Evolutionary conservation across 2,888 invertebrate genomes (phyloP).

Genomic region (Drosophila merina): DNA sequence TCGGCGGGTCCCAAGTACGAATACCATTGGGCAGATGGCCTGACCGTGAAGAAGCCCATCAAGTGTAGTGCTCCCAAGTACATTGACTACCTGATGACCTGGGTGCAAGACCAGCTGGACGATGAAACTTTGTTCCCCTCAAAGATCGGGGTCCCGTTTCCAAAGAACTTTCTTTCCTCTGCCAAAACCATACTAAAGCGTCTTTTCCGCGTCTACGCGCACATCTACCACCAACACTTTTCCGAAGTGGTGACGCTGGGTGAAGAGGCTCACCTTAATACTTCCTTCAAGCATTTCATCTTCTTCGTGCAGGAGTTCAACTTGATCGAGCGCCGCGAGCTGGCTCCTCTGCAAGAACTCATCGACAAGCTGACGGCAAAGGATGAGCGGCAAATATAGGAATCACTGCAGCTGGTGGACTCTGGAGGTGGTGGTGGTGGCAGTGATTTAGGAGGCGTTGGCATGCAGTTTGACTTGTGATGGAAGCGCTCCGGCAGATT

Average conservation of each 20-base stretch:
- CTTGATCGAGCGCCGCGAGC: conserved; percentile 97
- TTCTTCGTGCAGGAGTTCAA: conserved; percentile 97
- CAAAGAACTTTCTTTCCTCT: conserved; percentile 97
- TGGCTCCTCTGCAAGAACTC: conserved; percentile 98
- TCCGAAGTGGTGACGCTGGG: conserved; percentile 98
- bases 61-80: conserved; percentile 99
- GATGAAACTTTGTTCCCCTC: conserved; percentile 99
- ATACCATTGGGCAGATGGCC: conserved; percentile 99
- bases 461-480: conserved; percentile 71
- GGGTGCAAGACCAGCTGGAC: conserved; percentile 99
- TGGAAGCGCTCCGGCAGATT: conserved; percentile 52
- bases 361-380: conserved; percentile 97
- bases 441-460: conserved; percentile 10
- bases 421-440: conserved; percentile 43
- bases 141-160: conserved; percentile 99
- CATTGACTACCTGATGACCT: conserved; percentile 99
- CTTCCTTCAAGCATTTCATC: conserved; percentile 99
- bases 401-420: conserved; percentile 62
- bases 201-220: conserved; percentile 99
- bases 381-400: conserved; percentile 90
- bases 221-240: conserved; percentile 99
- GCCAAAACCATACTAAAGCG: conserved; percentile 99
- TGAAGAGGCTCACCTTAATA: conserved; percentile 99
- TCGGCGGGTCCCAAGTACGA: conserved; percentile 99
- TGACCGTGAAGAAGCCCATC: conserved; percentile 98